Evolutionary conservation across 1,140 invertebrate species (phyloP).

Genomic region (Polypedilum pembai): DNA sequence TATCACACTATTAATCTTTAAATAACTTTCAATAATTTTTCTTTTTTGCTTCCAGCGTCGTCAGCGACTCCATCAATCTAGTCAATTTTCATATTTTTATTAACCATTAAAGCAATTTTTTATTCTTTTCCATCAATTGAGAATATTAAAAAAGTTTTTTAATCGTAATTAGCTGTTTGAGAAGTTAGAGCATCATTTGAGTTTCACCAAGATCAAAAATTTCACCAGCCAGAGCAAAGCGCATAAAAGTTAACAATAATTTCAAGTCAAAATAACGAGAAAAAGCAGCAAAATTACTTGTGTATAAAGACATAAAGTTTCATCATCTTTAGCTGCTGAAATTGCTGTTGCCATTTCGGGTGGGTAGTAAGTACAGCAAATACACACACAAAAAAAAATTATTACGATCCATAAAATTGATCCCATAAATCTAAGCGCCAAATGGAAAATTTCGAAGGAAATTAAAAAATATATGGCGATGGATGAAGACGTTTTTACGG

Average conservation of each 20-base stretch:
- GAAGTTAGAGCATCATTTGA: constrained; percentile 2
- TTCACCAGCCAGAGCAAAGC: neutral
- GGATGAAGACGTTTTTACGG: neutral
- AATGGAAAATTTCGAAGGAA: constrained; percentile 24
- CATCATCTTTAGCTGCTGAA: neutral
- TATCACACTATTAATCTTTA: too few relatives aligned
- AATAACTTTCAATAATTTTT: too few relatives aligned
- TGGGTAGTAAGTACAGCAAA: neutral
- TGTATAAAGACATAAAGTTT: constrained; percentile 26
- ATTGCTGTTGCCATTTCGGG: neutral
- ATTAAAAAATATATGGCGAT: constrained; percentile 22
- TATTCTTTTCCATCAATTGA: neutral
- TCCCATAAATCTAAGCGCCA: constrained; percentile 24
- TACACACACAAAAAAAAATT: neutral
- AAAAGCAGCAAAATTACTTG: neutral
- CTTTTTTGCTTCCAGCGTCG: too few relatives aligned
- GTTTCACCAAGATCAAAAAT: too few relatives aligned
- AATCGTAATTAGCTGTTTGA: constrained; percentile 12
- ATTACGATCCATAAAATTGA: constrained; percentile 23
- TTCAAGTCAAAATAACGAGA: neutral
- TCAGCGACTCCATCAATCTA: too few relatives aligned
- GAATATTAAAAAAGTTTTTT: constrained; percentile 8
- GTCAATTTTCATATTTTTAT: too few relatives aligned
- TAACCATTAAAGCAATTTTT: too few relatives aligned
- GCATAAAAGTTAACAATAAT: constrained; percentile 12